These are phyloP conservation scores for Channa striata DNA, from an alignment of 2,797 vertebrate species.

Conservation along the genomic window DNA sequence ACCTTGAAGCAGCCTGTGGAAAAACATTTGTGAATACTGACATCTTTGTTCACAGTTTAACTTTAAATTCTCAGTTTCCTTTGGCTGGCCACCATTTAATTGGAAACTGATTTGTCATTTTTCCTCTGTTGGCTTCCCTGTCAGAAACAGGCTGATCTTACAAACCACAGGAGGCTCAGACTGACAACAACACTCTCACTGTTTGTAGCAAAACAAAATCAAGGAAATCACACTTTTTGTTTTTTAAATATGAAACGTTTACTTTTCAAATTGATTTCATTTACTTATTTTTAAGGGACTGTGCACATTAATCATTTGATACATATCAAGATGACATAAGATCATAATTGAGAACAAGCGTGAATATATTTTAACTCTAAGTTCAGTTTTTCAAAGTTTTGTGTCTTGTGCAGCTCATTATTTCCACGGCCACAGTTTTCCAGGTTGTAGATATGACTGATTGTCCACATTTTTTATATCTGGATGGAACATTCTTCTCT, in stretches of 20 bases:
- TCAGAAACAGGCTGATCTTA: constrained; percentile 27
- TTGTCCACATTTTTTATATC: no score
- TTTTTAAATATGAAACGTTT: constrained; percentile 27
- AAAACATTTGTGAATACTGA: constrained; percentile 41
- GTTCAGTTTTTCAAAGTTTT: no score
- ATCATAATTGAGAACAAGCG: no score
- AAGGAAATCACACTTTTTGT: constrained; percentile 37
- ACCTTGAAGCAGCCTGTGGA: constrained; percentile 24
- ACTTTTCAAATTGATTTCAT: neutral
- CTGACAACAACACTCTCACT: constrained; percentile 66
- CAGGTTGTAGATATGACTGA: no score
- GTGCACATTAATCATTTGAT: no score
- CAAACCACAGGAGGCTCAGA: constrained; percentile 45
- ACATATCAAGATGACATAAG: no score
- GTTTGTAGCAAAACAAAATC: constrained; percentile 54
- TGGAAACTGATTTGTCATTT: constrained; percentile 59
- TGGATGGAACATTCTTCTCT: no score
- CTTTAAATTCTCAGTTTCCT: constrained; percentile 37
- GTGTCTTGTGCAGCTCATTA: no score
- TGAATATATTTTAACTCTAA: no score
- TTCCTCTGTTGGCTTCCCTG: constrained; percentile 43
- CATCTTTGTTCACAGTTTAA: constrained; percentile 58
- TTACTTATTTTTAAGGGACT: no score
- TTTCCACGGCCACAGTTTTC: no score
- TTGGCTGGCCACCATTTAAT: constrained; percentile 50